phyloP scores from a whole-genome alignment of 2,113 vertebrate genomes.

The Pteronura brasiliensis region DNA sequence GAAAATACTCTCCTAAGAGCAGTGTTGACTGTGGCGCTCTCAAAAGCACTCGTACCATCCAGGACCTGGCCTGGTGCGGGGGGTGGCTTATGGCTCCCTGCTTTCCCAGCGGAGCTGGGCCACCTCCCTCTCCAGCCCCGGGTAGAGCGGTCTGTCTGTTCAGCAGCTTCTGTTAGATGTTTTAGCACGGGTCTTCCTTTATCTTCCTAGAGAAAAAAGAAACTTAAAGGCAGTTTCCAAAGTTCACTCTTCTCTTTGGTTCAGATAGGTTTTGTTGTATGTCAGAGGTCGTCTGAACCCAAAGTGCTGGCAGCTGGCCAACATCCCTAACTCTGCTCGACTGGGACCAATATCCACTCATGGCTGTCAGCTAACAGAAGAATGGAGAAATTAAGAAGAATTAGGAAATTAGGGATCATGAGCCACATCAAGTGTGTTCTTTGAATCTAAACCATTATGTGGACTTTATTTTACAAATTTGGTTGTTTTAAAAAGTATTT shows the following conservation, averaged over 20 bases:
- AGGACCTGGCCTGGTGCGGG: neutral
- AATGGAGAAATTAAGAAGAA: neutral
- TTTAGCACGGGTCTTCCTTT: neutral
- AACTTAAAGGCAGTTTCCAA: neutral
- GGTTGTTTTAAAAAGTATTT: neutral
- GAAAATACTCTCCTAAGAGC: neutral
- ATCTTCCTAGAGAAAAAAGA: neutral
- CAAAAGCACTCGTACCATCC: accelerated
- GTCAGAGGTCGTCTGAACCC: neutral
- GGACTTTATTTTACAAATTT: neutral
- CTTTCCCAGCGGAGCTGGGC: neutral
- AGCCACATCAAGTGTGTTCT: neutral
- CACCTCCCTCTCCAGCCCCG: neutral
- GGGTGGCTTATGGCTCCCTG: neutral
- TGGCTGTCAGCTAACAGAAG: neutral
- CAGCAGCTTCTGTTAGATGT: neutral
- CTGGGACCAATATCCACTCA: neutral
- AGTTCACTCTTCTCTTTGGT: neutral
- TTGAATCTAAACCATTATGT: neutral
- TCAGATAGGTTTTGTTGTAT: neutral
- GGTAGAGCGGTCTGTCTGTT: neutral
- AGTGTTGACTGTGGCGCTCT: neutral
- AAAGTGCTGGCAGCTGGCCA: neutral
- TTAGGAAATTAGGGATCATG: neutral
- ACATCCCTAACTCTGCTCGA: neutral